Conservation (phyloP, 2,113 vertebrate species). For the Cranoglanis bouderius region DNA sequence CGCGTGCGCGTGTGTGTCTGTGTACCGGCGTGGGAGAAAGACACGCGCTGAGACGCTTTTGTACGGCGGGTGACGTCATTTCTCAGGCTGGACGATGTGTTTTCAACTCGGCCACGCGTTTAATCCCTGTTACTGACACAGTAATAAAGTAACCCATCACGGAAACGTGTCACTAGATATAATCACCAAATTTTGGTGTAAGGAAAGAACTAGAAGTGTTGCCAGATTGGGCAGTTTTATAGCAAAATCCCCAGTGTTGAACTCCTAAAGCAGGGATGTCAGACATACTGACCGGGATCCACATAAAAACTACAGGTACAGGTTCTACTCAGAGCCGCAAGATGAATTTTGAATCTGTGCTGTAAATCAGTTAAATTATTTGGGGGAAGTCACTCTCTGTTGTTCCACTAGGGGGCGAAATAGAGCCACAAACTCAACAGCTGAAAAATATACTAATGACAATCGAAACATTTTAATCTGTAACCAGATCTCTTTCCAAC, state of each 20-base stretch:
- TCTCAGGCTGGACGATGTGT: not conserved
- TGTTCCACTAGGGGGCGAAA: not conserved
- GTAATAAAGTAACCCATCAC: not conserved
- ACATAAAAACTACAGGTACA: not conserved
- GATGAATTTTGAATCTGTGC: not conserved
- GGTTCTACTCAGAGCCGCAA: not conserved
- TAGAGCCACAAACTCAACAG: not conserved
- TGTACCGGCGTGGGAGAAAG: not conserved
- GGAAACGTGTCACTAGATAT: not conserved
- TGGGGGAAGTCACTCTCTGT: not conserved
- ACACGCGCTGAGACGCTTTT: not conserved
- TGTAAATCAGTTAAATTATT: not conserved
- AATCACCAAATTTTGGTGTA: not conserved
- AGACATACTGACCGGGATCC: not conserved
- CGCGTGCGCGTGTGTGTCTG: not conserved
- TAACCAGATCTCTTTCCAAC: not conserved
- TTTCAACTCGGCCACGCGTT: not conserved
- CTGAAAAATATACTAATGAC: not conserved
- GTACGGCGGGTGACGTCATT: not conserved
- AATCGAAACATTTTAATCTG: not conserved
- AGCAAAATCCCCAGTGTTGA: not conserved
- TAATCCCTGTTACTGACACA: not conserved
- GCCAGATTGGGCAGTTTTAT: not conserved
- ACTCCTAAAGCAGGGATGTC: not conserved
- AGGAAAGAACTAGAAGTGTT: not conserved